These are phyloP conservation scores for Ochropleura leucogaster DNA, from an alignment of 2,888 invertebrate species.

Conservation along the genomic window DNA sequence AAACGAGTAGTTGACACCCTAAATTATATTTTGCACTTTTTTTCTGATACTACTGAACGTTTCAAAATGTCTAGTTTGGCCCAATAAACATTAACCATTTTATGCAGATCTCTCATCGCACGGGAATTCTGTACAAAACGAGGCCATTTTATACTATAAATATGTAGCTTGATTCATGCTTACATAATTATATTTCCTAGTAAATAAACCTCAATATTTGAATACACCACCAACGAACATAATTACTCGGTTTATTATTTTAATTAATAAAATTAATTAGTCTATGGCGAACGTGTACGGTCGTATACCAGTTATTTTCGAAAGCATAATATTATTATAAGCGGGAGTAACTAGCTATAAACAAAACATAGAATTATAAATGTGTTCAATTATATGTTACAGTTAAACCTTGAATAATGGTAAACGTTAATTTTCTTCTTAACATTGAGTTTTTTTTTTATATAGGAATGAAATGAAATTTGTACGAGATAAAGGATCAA, in stretches of 20 bases:
- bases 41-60: too few relatives aligned
- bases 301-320: conserved; percentile 11
- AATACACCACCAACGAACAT: conserved; percentile 13
- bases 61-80: too few relatives aligned
- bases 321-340: conserved; percentile 33
- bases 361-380: conserved; percentile 1
- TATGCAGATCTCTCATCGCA: too few relatives aligned
- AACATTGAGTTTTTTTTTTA: too few relatives aligned
- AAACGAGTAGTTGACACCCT: too few relatives aligned
- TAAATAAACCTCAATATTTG: conserved; percentile 30
- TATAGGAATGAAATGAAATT: too few relatives aligned
- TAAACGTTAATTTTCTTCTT: neutral
- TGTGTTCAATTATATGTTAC: neutral
- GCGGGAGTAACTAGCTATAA: conserved; percentile 1
- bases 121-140: too few relatives aligned
- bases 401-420: neutral
- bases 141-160: too few relatives aligned
- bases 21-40: too few relatives aligned
- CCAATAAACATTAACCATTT: too few relatives aligned
- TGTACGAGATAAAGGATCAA: too few relatives aligned
- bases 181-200: conserved; percentile 20
- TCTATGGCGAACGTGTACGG: conserved; percentile 21
- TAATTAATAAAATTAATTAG: conserved; percentile 50
- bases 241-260: conserved; percentile 40
- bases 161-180: too few relatives aligned